Conservation (phyloP, 2,797 vertebrate genomes). For the Apogon hyalosoma region DNA sequence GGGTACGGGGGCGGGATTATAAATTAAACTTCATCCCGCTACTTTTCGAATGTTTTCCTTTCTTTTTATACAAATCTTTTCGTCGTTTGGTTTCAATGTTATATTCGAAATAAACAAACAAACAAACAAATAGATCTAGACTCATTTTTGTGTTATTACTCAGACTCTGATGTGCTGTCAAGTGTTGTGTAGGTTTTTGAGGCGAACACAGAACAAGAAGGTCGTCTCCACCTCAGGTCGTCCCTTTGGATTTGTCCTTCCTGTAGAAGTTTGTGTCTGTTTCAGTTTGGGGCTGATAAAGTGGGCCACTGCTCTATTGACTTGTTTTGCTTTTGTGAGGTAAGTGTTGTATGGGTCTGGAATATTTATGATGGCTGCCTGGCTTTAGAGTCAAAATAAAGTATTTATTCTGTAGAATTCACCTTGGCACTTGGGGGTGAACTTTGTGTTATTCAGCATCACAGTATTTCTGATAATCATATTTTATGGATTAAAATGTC, state of each 20-base stretch:
- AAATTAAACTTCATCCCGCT: too few relatives aligned
- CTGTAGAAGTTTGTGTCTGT: background rate
- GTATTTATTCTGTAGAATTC: background rate
- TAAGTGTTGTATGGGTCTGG: background rate
- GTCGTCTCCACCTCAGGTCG: too few relatives aligned
- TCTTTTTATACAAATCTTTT: too few relatives aligned
- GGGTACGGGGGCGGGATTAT: too few relatives aligned
- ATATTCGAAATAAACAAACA: too few relatives aligned
- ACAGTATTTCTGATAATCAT: too few relatives aligned
- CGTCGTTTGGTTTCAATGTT: too few relatives aligned
- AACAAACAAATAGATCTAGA: too few relatives aligned
- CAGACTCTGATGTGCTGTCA: background rate
- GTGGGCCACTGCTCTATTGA: background rate
- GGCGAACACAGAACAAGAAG: background rate
- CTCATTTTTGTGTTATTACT: background rate
- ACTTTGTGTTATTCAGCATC: background rate
- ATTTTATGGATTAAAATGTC: too few relatives aligned
- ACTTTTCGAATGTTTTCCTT: too few relatives aligned
- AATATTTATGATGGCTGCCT: background rate
- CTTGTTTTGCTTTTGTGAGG: slow-evolving; percentile 13
- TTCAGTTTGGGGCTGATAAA: slow-evolving; percentile 15
- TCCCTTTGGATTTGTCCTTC: background rate
- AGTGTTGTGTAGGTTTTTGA: background rate
- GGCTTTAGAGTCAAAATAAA: background rate
- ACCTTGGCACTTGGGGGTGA: background rate